A percentile compares a stretch with the other conserved stretches of the same genome.
Conservation (phyloP, 2,888 invertebrate genomes). For the Athalia cordata region DNA sequence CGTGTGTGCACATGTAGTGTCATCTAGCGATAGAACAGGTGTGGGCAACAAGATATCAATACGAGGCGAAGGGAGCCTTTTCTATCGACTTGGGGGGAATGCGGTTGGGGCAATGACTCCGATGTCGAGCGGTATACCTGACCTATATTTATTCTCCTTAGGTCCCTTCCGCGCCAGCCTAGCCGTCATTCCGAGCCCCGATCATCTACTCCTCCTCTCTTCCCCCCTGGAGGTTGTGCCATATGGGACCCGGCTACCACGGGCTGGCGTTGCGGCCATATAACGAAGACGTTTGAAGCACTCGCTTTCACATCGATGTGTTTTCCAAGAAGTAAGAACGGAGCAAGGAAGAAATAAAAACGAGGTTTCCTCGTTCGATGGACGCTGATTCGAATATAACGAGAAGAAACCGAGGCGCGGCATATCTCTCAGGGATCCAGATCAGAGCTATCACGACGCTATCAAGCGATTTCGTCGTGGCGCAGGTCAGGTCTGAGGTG, state of each 20-base stretch:
- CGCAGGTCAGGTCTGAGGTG: conserved; percentile 40
- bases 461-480: conserved; percentile 39
- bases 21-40: conserved; percentile 45
- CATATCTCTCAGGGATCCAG: background rate
- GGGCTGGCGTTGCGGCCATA: too few relatives aligned
- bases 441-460: conserved; percentile 1
- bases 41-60: conserved; percentile 52
- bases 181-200: background rate
- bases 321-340: too few relatives aligned
- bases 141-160: conserved; percentile 59
- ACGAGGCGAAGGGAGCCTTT: conserved; percentile 50
- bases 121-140: conserved; percentile 61
- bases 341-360: too few relatives aligned
- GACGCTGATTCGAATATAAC: too few relatives aligned
- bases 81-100: conserved; percentile 57
- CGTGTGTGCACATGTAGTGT: conserved; percentile 30
- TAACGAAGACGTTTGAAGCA: too few relatives aligned
- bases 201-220: background rate
- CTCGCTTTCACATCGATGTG: too few relatives aligned
- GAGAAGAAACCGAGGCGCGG: background rate
- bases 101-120: conserved; percentile 62
- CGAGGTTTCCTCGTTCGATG: too few relatives aligned
- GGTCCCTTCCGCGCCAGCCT: conserved; percentile 27
- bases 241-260: too few relatives aligned
- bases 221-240: too few relatives aligned